These are phyloP conservation scores for Ursus arctos DNA, from an alignment of 2,113 vertebrate genomes.

Conservation along the genomic window DNA sequence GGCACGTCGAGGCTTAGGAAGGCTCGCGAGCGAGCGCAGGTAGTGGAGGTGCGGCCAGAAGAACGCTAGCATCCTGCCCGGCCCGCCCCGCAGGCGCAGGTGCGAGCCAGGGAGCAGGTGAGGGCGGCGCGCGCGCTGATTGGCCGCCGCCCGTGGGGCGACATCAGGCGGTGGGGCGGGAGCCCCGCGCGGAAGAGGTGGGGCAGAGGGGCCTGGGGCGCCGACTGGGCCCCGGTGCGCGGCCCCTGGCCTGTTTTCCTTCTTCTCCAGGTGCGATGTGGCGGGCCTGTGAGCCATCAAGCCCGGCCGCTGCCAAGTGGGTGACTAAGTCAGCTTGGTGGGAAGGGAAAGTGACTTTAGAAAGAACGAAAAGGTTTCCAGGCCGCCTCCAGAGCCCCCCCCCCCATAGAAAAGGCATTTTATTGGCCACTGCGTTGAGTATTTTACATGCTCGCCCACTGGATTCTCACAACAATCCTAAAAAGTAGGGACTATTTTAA, in stretches of 20 bases:
- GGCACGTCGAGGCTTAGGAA: fast-evolving
- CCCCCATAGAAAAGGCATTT: not conserved
- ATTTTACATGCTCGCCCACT: fast-evolving
- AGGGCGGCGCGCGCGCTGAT: not conserved
- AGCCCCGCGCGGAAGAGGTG: slow-evolving; percentile 46
- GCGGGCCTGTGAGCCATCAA: slow-evolving; percentile 37
- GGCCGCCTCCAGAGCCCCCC: not conserved
- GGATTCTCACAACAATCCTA: not conserved
- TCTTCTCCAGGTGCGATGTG: not conserved
- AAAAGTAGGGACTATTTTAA: not conserved
- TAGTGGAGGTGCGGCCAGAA: not conserved
- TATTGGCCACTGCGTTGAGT: too few species aligned
- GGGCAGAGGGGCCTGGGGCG: not conserved
- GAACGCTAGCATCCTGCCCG: not conserved
- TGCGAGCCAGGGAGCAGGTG: slow-evolving; percentile 9
- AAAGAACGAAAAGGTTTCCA: not conserved
- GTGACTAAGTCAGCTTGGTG: slow-evolving; percentile 52
- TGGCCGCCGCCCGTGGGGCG: slow-evolving; percentile 79
- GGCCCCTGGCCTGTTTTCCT: not conserved
- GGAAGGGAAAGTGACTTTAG: not conserved
- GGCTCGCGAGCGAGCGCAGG: not conserved
- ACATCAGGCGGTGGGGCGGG: slow-evolving; percentile 78
- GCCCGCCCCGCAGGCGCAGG: not conserved
- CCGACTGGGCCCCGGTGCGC: fast-evolving
- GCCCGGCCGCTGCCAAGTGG: slow-evolving; percentile 58